Conservation (phyloP, 2,888 invertebrate species). For the Pristionchus entomophagus region DNA sequence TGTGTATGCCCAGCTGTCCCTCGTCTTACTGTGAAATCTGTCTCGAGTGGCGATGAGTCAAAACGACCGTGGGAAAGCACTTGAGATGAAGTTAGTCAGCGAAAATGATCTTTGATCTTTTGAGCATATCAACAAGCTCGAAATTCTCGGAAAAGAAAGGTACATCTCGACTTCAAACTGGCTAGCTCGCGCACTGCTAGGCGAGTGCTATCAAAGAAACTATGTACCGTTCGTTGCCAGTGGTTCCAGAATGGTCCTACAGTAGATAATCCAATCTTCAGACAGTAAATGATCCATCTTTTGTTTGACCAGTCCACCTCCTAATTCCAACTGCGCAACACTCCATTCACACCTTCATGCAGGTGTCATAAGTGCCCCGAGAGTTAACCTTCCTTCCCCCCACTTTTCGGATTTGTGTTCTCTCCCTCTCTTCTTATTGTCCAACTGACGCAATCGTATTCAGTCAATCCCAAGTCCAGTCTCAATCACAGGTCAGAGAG, state of each 20-base stretch:
- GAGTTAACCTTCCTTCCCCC: not conserved
- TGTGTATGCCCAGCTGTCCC: slow-evolving; percentile 22
- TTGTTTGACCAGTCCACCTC: not conserved
- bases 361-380: slow-evolving; percentile 30
- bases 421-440: not conserved
- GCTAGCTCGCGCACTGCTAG: too few species aligned
- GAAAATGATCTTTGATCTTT: not conserved
- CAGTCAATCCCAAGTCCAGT: too few species aligned
- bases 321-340: not conserved
- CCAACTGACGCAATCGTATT: slow-evolving; percentile 30
- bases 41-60: slow-evolving; percentile 36
- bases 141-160: too few species aligned
- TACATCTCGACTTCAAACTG: too few species aligned
- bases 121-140: too few species aligned
- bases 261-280: too few species aligned
- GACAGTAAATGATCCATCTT: not conserved
- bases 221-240: too few species aligned
- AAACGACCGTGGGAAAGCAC: slow-evolving; percentile 16
- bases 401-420: slow-evolving; percentile 37
- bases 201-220: too few species aligned
- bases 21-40: slow-evolving; percentile 42
- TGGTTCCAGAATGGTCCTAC: too few species aligned
- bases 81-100: not conserved
- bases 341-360: slow-evolving; percentile 29
- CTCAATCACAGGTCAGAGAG: not conserved